phyloP scores from a whole-genome alignment of 2,797 vertebrate species.

The Pantherophis alleghaniensis region DNA sequence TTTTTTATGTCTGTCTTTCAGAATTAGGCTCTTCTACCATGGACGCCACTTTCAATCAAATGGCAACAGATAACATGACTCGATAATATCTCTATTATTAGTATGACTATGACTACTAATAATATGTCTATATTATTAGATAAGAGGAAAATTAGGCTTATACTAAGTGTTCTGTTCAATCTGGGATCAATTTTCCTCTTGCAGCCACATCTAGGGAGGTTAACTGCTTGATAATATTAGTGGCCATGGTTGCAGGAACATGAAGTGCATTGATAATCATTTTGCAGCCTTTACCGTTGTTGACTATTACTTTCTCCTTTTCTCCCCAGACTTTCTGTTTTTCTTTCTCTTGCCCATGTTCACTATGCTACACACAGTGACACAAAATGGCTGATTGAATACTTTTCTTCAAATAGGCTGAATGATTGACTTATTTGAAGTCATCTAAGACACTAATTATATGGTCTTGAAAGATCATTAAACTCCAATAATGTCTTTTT shows the following conservation, averaged over 20 bases:
- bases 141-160: too few species aligned
- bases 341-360: neutral
- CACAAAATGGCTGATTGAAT: neutral
- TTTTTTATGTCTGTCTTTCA: neutral
- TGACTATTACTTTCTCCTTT: neutral
- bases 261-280: neutral
- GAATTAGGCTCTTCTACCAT: neutral
- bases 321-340: neutral
- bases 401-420: neutral
- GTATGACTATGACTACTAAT: neutral
- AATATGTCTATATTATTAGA: neutral
- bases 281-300: neutral
- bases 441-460: neutral
- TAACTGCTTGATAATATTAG: neutral
- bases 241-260: neutral
- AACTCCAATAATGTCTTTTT: neutral
- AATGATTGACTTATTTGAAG: neutral
- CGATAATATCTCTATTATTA: neutral
- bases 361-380: neutral
- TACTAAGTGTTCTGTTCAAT: neutral
- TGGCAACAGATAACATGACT: neutral
- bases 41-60: neutral
- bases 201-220: neutral
- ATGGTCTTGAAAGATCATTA: neutral
- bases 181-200: neutral